These are phyloP conservation scores for Lycaon pictus DNA, from an alignment of 2,113 vertebrate species.

Conservation along the genomic window DNA sequence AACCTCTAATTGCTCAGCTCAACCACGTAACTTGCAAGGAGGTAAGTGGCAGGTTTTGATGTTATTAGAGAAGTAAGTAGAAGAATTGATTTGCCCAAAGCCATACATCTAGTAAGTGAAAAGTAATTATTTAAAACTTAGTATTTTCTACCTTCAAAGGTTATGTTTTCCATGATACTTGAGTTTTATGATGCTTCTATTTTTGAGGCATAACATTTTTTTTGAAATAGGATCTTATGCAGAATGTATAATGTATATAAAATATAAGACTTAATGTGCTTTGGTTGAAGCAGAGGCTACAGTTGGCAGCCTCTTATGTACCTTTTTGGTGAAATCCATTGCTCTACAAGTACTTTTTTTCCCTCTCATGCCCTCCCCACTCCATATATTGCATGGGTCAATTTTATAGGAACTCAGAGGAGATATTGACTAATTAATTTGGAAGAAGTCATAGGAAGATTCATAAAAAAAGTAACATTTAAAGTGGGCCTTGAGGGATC, in stretches of 20 bases:
- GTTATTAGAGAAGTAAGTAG: not conserved
- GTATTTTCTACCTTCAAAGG: not conserved
- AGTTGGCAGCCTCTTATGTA: not conserved
- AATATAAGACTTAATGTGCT: not conserved
- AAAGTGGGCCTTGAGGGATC: not conserved
- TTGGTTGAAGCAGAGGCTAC: not conserved
- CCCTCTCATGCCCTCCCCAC: fast-evolving
- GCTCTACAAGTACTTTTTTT: not conserved
- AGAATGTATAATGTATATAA: not conserved
- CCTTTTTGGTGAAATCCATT: not conserved
- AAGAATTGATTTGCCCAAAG: not conserved
- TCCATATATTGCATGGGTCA: not conserved
- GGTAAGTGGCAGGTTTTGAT: not conserved
- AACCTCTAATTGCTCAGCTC: not conserved
- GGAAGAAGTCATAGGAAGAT: not conserved
- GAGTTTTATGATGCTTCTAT: not conserved
- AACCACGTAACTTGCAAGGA: not conserved
- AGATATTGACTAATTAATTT: not conserved
- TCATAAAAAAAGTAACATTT: not conserved
- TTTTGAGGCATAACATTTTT: not conserved
- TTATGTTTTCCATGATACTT: not conserved
- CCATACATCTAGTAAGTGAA: not conserved
- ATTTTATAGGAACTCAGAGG: not conserved
- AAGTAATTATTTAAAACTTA: not conserved
- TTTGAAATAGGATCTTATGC: not conserved